phyloP scores from a whole-genome alignment of 1,140 invertebrate species.

The Eufriesea mexicana region DNA sequence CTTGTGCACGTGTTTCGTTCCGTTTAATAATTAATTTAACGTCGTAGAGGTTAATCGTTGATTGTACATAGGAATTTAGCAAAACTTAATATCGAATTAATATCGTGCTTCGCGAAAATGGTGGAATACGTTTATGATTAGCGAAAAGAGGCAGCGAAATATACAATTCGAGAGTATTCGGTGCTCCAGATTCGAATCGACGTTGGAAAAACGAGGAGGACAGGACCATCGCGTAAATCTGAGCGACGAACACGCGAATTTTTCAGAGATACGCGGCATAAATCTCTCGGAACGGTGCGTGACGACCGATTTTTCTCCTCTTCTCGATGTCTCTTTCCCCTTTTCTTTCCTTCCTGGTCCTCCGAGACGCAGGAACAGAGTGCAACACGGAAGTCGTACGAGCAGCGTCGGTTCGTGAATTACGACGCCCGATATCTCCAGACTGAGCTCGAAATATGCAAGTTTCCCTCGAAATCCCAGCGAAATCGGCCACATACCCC shows the following conservation, averaged over 20 bases:
- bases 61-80: no score
- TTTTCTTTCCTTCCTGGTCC: no score
- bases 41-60: no score
- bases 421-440: not conserved
- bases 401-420: slow-evolving; percentile 29
- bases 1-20: no score
- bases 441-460: not conserved
- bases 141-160: no score
- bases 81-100: no score
- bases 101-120: no score
- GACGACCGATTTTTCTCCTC: not conserved
- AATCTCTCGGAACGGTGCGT: slow-evolving; percentile 2
- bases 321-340: not conserved
- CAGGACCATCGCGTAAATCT: not conserved
- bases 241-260: not conserved
- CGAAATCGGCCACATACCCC: not conserved
- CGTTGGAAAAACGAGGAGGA: not conserved
- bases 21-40: no score
- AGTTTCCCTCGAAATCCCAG: not conserved
- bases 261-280: slow-evolving; percentile 21
- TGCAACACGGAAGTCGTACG: slow-evolving; percentile 16
- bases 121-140: no score
- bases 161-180: not conserved
- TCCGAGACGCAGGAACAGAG: not conserved
- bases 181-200: not conserved